phyloP scores from a whole-genome alignment of 2,797 vertebrate genomes.

The Ptychobarbus kaznakovi region DNA sequence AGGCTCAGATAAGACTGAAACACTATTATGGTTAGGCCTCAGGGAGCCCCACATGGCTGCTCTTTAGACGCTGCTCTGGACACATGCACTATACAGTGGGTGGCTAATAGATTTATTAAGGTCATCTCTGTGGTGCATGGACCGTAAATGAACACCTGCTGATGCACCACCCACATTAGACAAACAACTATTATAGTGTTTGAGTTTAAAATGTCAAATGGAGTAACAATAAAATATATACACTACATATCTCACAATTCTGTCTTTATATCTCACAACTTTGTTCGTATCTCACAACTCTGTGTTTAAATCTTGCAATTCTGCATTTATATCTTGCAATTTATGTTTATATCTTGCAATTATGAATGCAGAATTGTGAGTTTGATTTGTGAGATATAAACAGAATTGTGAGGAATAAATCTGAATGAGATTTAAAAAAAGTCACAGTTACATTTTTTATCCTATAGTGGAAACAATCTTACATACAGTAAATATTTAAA shows the following conservation, averaged over 20 bases:
- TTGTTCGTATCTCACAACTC: background rate
- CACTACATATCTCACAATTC: background rate
- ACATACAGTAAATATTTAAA: too few species aligned
- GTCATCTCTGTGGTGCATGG: slow-evolving; percentile 11
- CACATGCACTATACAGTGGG: slow-evolving; percentile 34
- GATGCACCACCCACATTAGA: slow-evolving; percentile 7
- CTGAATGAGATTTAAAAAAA: too few species aligned
- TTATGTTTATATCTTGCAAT: background rate
- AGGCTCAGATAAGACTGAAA: slow-evolving; percentile 35
- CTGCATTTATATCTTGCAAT: background rate
- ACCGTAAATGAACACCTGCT: slow-evolving; percentile 10
- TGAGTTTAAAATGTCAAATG: background rate
- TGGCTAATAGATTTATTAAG: slow-evolving; percentile 49
- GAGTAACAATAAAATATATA: background rate
- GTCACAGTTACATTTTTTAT: too few species aligned
- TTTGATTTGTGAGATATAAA: too few species aligned
- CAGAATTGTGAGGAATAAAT: too few species aligned
- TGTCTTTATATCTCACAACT: background rate
- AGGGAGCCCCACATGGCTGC: slow-evolving; percentile 30
- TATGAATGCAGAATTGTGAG: background rate
- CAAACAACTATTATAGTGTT: background rate
- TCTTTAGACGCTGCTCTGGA: slow-evolving; percentile 32
- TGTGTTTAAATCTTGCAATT: background rate
- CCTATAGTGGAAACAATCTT: too few species aligned
- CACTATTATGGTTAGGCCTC: slow-evolving; percentile 38